Conservation (phyloP, 2,888 invertebrate genomes). For the Cosmia pyralina region DNA sequence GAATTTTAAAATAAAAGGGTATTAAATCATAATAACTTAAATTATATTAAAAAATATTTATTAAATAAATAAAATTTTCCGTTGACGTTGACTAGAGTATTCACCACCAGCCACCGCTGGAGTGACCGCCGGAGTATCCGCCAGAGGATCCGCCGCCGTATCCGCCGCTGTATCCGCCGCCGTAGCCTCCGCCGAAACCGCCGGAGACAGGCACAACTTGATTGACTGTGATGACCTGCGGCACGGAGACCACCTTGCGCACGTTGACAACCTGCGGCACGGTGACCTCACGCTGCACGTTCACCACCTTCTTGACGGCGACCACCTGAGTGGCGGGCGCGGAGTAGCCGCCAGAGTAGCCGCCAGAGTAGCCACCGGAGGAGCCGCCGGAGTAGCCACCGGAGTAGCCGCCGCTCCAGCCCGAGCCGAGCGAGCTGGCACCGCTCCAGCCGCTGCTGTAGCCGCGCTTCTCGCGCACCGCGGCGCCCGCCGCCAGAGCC, state of each 20-base stretch:
- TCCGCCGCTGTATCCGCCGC: slow-evolving; percentile 33
- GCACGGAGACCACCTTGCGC: slow-evolving; percentile 76
- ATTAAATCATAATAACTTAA: background rate
- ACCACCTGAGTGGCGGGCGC: slow-evolving; percentile 69
- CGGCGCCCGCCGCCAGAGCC: slow-evolving; percentile 45
- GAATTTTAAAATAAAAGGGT: too few species aligned
- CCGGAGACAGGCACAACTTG: slow-evolving; percentile 69
- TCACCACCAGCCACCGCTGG: slow-evolving; percentile 63
- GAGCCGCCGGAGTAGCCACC: slow-evolving; percentile 11
- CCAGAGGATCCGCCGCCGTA: slow-evolving; percentile 37
- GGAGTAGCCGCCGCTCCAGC: slow-evolving; percentile 10
- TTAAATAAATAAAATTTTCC: slow-evolving; percentile 33
- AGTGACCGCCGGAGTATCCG: slow-evolving; percentile 24
- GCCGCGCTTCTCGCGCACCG: slow-evolving; percentile 60
- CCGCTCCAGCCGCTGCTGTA: slow-evolving; percentile 47
- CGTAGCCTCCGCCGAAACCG: slow-evolving; percentile 41
- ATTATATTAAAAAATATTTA: slow-evolving; percentile 6
- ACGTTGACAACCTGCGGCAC: slow-evolving; percentile 73
- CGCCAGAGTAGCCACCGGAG: background rate
- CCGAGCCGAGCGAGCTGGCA: slow-evolving; percentile 14
- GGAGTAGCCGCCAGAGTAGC: slow-evolving; percentile 9
- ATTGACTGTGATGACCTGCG: slow-evolving; percentile 77
- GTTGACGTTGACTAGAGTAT: slow-evolving; percentile 39
- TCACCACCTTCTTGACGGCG: slow-evolving; percentile 72
- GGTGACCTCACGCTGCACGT: slow-evolving; percentile 72